Evolutionary conservation across 35 echinoderm and acorn worm genomes (phyloP).

Genomic region (Apostichopus parvimensis): DNA sequence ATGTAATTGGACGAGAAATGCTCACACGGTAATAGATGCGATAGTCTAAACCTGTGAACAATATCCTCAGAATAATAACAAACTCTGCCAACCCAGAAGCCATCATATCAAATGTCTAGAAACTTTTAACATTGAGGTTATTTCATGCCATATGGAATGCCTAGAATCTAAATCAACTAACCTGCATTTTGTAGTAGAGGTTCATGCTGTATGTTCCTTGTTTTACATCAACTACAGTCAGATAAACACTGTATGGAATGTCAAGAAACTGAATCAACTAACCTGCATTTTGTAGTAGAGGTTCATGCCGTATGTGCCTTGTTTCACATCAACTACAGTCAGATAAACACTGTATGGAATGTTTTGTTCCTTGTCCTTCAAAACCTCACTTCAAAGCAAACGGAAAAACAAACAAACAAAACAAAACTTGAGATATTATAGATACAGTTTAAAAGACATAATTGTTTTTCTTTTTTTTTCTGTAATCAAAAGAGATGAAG

Average conservation of each 20-base stretch:
- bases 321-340: constrained; percentile 91
- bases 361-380: constrained; percentile 82
- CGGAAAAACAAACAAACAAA: not conserved
- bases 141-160: too few relatives aligned
- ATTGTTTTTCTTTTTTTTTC: not conserved
- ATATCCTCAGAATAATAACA: too few relatives aligned
- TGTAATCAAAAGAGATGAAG: not conserved
- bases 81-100: not conserved
- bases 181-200: constrained; percentile 50
- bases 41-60: too few relatives aligned
- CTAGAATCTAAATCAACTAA: too few relatives aligned
- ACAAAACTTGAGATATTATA: not conserved
- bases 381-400: constrained; percentile 51
- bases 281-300: constrained; percentile 99
- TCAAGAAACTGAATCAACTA: not conserved
- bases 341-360: constrained; percentile 94
- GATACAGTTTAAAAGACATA: not conserved
- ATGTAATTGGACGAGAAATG: too few relatives aligned
- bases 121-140: too few relatives aligned
- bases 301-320: constrained; percentile 87
- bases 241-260: not conserved
- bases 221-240: constrained; percentile 92
- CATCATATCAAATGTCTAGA: not conserved
- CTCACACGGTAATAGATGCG: too few relatives aligned
- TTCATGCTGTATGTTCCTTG: constrained; percentile 87